Evolutionary conservation across 1,140 invertebrate genomes (phyloP), one percentile per base, ranked within the genome.

Genomic region (Drosophila nikananu): DNA sequence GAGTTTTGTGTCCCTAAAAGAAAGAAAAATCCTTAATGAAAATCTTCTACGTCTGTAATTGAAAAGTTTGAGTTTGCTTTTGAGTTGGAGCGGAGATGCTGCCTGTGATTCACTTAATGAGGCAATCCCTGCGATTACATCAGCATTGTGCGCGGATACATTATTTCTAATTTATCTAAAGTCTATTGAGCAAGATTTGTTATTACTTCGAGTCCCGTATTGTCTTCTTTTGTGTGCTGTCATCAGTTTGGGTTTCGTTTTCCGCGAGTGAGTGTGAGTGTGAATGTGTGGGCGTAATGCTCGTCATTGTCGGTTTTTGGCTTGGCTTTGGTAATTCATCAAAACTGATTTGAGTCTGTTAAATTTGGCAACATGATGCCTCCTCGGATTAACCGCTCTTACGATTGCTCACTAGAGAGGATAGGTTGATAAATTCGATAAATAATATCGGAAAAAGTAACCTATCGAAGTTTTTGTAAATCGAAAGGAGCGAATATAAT

Each of bases 121-220:
- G 54, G 64, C 67, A 55, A 71, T 55, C 41, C 49, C 54, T 21
- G 10, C 49, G 49, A 71, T 71, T 71, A 73, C 37, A 51, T 60
- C 67, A 72, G 67, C 54, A 42, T 37, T 37, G 37, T 52, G 23
- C 27, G 37, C 42, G 19, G 25, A 39, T 68, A 71, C 39, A 66
- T 59, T 77, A 48, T 67, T 55, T 77, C 62, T 67, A 77, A 77
- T 77, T 59, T 17, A 77, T 77, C 73, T 59, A 76, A 77, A 77
- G 61, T 54, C 74, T 44, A 77, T 77, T 32, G 48, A 54, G 73
- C 74, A 77, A 77, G 39, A 76, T 66, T 60, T 61, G 46, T 23
- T 52, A 42, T 73, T 73, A 39, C 62, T 63, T 75, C 27, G 37
- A n/a, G 23, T 65, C 71, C 61, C 70, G 44, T 72, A 51, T 52